Conservation (phyloP, 2,113 vertebrate genomes). For the Tenrec ecaudatus region DNA sequence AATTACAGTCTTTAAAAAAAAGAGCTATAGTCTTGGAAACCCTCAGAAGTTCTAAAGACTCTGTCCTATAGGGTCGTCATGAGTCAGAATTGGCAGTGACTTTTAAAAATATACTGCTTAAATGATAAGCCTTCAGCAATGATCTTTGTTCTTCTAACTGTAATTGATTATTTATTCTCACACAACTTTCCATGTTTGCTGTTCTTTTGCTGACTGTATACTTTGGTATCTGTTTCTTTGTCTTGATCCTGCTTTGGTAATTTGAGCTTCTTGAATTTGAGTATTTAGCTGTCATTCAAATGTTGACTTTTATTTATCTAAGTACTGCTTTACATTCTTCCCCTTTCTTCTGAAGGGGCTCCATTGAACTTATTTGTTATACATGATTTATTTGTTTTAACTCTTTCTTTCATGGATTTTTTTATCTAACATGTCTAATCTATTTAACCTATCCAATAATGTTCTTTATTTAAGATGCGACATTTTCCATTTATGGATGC, state of each 20-base stretch:
- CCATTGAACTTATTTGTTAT: too few relatives aligned
- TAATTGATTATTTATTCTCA: neutral
- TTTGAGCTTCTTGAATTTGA: neutral
- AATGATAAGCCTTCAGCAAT: neutral
- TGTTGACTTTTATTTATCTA: neutral
- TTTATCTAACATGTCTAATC: neutral
- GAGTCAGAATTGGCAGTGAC: too few relatives aligned
- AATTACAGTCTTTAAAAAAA: too few relatives aligned
- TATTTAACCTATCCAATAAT: neutral
- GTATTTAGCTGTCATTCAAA: neutral
- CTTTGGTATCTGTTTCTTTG: neutral
- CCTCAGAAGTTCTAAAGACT: too few relatives aligned
- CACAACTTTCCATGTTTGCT: neutral
- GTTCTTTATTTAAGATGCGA: neutral
- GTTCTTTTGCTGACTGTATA: neutral
- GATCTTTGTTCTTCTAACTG: neutral
- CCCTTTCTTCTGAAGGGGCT: neutral
- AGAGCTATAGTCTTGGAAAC: too few relatives aligned
- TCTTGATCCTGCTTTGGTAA: neutral
- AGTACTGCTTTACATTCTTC: neutral
- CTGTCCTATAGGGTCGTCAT: too few relatives aligned
- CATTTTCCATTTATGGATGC: neutral
- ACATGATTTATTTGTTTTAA: neutral
- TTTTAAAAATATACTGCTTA: neutral
- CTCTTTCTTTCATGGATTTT: neutral